Base-by-base conservation (phyloP, 2,888 invertebrate genomes). In the Bombylius major region DNA sequence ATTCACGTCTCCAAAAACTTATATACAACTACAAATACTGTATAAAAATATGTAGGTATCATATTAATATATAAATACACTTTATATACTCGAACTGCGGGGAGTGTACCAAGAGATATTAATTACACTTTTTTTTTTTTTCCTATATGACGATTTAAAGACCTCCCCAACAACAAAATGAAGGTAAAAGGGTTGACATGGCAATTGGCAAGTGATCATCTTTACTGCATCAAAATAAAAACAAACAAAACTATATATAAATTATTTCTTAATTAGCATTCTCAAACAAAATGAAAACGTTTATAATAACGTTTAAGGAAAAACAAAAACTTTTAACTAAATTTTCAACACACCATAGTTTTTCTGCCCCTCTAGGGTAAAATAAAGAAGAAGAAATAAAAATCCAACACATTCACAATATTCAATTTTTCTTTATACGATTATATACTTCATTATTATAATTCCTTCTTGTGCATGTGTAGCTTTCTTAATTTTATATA, bases 81-180 rank as follows among this genome's bases (percentile, higher is more conserved):
- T 39, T 9, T 39, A 39, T 9, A 11, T 39, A 39, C 11, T 2
- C 39, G 11, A 39, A 39, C 7, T 23, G 23, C 23, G 60, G 59
- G 58, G 62, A 60, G 61, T 60, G 59, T 60, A 60, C 58, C 61
- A 62, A 60, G 60, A 60, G 58, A 57, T 58, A 60, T 60, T 58
- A 56, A 58, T 60, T 60, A 58, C 56, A 23, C 23, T 23, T 23
- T 23, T 23, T 23, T 23, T n/a, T 23, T 23, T 3, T 23, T 23
- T 23, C 23, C 23, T 3, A 23, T 23, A 23, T 23, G 23, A 23
- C 23, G 23, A 23, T 23, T 23, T 23, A 23, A 23, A 23, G 23
- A 23, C 23, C 23, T 23, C 23, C 23, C 23, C 23, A 23, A 23
- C 23, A 23, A 23, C 23, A 23, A 23, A 23, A 23, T 23, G 23